Conservation (phyloP, 2,113 vertebrate genomes). For the Paramormyrops kingsleyae region DNA sequence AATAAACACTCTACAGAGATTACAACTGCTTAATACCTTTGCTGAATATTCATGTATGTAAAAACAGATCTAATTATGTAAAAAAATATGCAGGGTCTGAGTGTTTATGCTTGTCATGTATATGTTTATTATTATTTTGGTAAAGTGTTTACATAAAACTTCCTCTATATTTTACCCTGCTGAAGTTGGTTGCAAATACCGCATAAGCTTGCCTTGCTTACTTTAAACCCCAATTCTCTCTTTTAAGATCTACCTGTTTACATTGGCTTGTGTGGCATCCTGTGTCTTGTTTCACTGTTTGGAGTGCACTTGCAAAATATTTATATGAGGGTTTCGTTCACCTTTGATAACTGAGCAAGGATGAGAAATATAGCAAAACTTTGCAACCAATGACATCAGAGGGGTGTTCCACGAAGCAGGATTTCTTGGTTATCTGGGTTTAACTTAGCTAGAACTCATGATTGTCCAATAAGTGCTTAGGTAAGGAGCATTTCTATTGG, state of each 20-base stretch:
- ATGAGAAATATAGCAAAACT: neutral
- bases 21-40: neutral
- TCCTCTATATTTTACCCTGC: neutral
- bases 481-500: too few relatives aligned
- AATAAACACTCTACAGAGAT: neutral
- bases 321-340: neutral
- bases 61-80: neutral
- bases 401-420: too few relatives aligned
- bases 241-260: neutral
- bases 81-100: neutral
- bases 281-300: neutral
- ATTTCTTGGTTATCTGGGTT: too few relatives aligned
- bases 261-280: neutral
- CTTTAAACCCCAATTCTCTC: neutral
- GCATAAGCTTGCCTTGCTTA: neutral
- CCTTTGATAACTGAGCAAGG: neutral
- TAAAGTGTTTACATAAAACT: neutral
- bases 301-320: neutral
- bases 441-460: too few relatives aligned
- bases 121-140: neutral
- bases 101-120: neutral
- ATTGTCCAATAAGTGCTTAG: too few relatives aligned
- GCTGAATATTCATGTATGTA: neutral
- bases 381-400: neutral
- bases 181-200: neutral